Base-by-base conservation (phyloP, 37 sponge, comb jelly and placozoan genomes). In the Tethya wilhelma region DNA sequence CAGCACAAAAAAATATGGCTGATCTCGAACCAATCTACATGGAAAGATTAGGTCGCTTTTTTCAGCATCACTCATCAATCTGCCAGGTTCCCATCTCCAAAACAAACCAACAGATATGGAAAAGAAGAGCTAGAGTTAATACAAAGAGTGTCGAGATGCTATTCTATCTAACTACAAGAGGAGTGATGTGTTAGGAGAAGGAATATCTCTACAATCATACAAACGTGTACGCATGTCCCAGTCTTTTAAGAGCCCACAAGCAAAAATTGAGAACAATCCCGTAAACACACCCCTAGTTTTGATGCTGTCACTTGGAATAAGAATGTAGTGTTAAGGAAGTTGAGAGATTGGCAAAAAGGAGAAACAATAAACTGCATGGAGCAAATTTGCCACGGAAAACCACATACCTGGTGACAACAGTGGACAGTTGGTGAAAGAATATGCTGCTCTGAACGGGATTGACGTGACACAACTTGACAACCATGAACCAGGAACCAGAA, bases 281-380 rank as follows among this genome's bases (percentile, higher is more conserved):
- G 33, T 17, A 69, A 49, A 56, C 80, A 79, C 40, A 69, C 80
- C 2, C 80, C 80, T 26, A 68, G 53, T 12, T 79, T 68, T 79
- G 58, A 68, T 22, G 55, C 31, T 49, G 69, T 79, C 22, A 37
- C 46, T 26, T 79, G 80, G 80, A 69, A 79, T 57, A 79, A 67
- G 11, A 69, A 68, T 11, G 30, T 4, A 37, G 14, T 79, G 34
- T 58, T 69, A 3, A 55, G 53, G 22, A 49, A 2, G 32, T 41
- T 53, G 29, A 8, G 37, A 37, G 56, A 67, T 20, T 79, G 69
- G 80, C 55, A 37, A 36, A 36, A 25, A 68, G 80, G 56, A 25
- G 38, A 79, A 67, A 26, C 20, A 49, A 67, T 79, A 19, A 67
- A 67, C 56, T n/a, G n/a, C n/a, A n/a, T 79, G 79, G 77, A 63